Percentiles rank a stretch among this genome's conserved stretches.
These are phyloP conservation scores for Thecocarcelia acutangulata DNA, from an alignment of 2,888 invertebrate species.

Conservation along the genomic window DNA sequence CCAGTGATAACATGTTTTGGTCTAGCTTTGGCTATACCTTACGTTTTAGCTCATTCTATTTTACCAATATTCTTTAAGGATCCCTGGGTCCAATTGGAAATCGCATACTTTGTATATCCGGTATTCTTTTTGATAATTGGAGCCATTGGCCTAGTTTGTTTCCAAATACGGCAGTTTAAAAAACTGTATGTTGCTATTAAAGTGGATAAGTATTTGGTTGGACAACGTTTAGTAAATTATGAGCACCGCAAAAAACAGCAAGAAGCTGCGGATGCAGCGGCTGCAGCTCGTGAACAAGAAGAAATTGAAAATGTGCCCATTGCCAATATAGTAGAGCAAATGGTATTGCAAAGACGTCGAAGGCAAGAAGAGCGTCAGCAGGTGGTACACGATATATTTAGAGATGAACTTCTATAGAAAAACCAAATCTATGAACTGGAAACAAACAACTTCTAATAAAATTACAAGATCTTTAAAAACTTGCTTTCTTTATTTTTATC, in stretches of 20 bases:
- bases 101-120: conserved; percentile 94
- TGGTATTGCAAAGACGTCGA: conserved; percentile 61
- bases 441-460: conserved; percentile 11
- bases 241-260: conserved; percentile 89
- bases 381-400: conserved; percentile 64
- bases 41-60: conserved; percentile 90
- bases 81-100: conserved; percentile 86
- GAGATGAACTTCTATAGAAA: conserved; percentile 65
- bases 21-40: conserved; percentile 95
- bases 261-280: conserved; percentile 74
- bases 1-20: conserved; percentile 95
- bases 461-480: conserved; percentile 9
- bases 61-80: conserved; percentile 86
- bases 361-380: conserved; percentile 60
- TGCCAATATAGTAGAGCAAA: conserved; percentile 66
- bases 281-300: conserved; percentile 71
- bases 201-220: conserved; percentile 99
- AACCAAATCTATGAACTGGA: background rate
- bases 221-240: conserved; percentile 97
- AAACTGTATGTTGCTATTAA: conserved; percentile 98
- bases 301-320: conserved; percentile 66
- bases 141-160: conserved; percentile 86
- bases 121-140: conserved; percentile 89
- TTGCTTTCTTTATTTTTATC: conserved; percentile 13
- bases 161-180: conserved; percentile 96